A percentile compares a stretch with the other conserved stretches of the same genome.
phyloP scores from a whole-genome alignment of 2,113 vertebrate genomes.

The Pituophis catenifer region DNA sequence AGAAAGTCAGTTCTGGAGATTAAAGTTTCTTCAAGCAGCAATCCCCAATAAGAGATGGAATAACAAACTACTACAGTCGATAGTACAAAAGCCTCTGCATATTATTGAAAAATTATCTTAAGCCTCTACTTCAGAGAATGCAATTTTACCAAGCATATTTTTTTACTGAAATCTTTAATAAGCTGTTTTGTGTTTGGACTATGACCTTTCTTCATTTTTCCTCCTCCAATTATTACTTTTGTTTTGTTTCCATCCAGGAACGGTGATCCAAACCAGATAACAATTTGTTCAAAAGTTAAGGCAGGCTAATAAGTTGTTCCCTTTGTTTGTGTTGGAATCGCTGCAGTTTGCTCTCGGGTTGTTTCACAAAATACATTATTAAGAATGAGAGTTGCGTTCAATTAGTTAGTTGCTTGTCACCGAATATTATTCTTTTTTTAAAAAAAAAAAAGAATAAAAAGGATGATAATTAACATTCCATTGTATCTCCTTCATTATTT shows the following conservation, averaged over 20 bases:
- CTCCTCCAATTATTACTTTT: not conserved
- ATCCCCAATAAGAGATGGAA: not conserved
- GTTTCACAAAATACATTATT: not conserved
- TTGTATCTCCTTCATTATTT: not conserved
- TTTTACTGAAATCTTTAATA: not conserved
- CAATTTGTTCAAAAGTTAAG: not conserved
- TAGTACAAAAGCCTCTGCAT: not conserved
- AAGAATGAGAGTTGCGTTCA: not conserved
- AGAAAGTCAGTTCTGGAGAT: not conserved
- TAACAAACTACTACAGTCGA: not conserved
- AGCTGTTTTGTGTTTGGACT: not conserved
- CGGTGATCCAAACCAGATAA: not conserved
- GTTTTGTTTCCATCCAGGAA: not conserved
- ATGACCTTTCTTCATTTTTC: conserved; percentile 2
- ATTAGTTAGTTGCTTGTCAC: not conserved
- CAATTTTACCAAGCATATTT: conserved; percentile 5
- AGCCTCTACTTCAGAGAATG: not conserved
- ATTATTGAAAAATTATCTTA: conserved; percentile 5
- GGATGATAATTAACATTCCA: not conserved
- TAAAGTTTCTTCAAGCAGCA: conserved; percentile 1
- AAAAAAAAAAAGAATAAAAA: not conserved
- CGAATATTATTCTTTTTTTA: not conserved
- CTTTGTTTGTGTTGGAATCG: not conserved
- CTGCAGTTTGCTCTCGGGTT: not conserved
- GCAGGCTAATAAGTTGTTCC: not conserved